A percentile compares a stretch with the other conserved stretches of the same genome.
These are phyloP conservation scores for Meda fulgida DNA, from an alignment of 2,797 vertebrate genomes.

Conservation along the genomic window DNA sequence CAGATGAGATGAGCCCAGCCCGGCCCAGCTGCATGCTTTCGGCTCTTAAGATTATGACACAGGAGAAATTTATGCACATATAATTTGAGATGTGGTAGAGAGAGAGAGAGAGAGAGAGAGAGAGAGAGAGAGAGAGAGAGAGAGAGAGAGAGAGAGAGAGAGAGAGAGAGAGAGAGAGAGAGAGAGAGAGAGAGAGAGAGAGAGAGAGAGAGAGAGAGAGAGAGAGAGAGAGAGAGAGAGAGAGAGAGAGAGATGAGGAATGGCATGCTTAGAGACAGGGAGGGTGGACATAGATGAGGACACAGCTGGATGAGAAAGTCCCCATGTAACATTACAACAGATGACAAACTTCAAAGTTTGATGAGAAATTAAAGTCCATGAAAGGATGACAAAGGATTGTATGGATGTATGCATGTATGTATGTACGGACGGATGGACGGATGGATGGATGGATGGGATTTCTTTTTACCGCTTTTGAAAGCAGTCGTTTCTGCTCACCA, in stretches of 20 bases:
- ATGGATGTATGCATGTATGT: no score
- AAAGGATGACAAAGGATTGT: neutral
- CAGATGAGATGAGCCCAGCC: conserved; percentile 10
- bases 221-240: conserved; percentile 44
- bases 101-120: conserved; percentile 16
- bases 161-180: conserved; percentile 31
- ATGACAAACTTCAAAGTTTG: conserved; percentile 12
- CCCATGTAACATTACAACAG: neutral
- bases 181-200: conserved; percentile 36
- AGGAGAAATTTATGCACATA: conserved; percentile 67
- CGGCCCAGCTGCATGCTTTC: neutral
- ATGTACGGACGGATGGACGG: no score
- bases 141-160: conserved; percentile 3
- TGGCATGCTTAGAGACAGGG: neutral
- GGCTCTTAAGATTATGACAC: conserved; percentile 56
- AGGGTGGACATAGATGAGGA: neutral
- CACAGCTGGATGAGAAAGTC: conserved; percentile 21
- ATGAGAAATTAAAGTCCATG: neutral
- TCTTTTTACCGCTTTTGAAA: no score
- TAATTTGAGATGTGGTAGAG: conserved; percentile 66
- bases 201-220: conserved; percentile 36
- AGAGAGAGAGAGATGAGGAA: neutral
- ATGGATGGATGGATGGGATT: neutral
- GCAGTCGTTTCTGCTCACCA: no score
- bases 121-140: conserved; percentile 3